Evolutionary conservation across 2,888 invertebrate species (phyloP).

Genomic region (Seladonia tumulorum): DNA sequence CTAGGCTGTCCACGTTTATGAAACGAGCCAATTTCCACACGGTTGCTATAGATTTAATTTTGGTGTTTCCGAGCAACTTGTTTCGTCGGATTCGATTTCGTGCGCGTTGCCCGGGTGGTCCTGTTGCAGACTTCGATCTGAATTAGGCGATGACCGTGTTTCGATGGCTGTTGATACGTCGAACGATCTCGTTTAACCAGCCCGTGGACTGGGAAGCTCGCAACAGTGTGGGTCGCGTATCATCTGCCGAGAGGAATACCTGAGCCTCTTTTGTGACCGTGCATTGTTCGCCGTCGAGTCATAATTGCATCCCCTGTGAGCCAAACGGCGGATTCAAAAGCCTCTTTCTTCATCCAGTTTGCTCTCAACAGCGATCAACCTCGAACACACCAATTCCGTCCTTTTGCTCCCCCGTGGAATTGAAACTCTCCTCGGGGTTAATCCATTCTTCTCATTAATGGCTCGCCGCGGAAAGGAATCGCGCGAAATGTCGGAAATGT

Average conservation of each 20-base stretch:
- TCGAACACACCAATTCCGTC: constrained; percentile 13
- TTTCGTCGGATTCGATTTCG: neutral
- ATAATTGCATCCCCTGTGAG: constrained; percentile 45
- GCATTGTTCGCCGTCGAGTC: constrained; percentile 26
- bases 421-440: neutral
- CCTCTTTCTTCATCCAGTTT: neutral
- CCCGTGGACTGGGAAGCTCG: neutral
- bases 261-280: constrained; percentile 9
- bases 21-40: constrained; percentile 1
- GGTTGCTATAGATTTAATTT: constrained; percentile 22
- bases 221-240: neutral
- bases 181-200: neutral
- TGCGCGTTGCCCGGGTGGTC: neutral
- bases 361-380: constrained; percentile 1
- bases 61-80: neutral
- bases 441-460: neutral
- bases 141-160: constrained; percentile 2
- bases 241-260: neutral
- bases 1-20: neutral
- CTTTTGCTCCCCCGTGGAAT: neutral
- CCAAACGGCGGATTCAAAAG: constrained; percentile 8
- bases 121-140: constrained; percentile 15
- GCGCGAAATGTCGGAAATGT: neutral
- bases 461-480: neutral
- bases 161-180: constrained; percentile 10